Percentiles rank a stretch among this genome's conserved stretches.
These are phyloP conservation scores for Xyrauchen texanus DNA, from an alignment of 2,113 vertebrate genomes.

Conservation along the genomic window DNA sequence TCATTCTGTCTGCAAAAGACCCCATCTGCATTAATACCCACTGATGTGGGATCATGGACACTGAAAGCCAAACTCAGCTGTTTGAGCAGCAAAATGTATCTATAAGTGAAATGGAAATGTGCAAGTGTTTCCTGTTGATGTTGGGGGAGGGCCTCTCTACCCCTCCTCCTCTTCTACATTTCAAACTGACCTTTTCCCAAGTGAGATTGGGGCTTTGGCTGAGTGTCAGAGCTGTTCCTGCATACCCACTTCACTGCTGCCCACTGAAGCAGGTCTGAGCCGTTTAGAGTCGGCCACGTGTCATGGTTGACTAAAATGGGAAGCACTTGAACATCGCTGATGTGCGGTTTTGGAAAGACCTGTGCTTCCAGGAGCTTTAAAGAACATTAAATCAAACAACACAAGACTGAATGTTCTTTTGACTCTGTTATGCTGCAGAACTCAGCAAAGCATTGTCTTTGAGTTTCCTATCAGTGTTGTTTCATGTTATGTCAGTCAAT, in stretches of 20 bases:
- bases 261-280: slow-evolving; percentile 16
- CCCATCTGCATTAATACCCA: slow-evolving; percentile 36
- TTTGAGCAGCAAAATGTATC: slow-evolving; percentile 18
- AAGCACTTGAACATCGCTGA: slow-evolving; percentile 1
- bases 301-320: slow-evolving; percentile 24
- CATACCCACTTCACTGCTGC: slow-evolving; percentile 26
- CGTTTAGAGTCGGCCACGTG: slow-evolving; percentile 10
- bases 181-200: slow-evolving; percentile 24
- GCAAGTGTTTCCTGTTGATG: slow-evolving; percentile 17
- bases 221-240: slow-evolving; percentile 32
- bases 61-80: slow-evolving; percentile 7
- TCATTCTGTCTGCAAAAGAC: slow-evolving; percentile 47
- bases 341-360: not conserved
- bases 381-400: slow-evolving; percentile 19
- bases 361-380: not conserved
- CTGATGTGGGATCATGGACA: not conserved
- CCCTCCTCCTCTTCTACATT: not conserved
- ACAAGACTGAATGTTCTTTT: not conserved
- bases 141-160: not conserved
- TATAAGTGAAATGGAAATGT: slow-evolving; percentile 16
- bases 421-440: not conserved
- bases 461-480: slow-evolving; percentile 9
- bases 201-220: slow-evolving; percentile 24
- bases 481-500: slow-evolving; percentile 5
- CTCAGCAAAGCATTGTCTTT: not conserved